Base-by-base conservation (phyloP, 2,797 vertebrate species). In the Semaprochilodus insignis region DNA sequence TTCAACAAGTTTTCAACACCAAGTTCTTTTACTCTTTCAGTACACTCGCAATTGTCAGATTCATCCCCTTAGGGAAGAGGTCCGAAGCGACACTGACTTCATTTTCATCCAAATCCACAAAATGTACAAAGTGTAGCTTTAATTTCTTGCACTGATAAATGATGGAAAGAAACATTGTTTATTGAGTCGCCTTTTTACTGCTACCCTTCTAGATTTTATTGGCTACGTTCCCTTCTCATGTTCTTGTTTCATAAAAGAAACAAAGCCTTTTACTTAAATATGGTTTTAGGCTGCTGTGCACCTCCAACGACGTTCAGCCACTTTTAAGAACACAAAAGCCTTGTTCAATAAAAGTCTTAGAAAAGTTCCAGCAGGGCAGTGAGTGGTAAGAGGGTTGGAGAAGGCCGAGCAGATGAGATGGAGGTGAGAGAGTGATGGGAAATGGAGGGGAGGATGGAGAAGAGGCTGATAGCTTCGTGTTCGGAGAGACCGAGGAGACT, bases 391-490 rank as follows among this genome's bases (percentile, higher is more conserved):
- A 55, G 40, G 55, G 55, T 10, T 57, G 17, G 25, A 75, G 13
- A 60, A 62, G n/a, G 51, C 16, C 52, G 25, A 34, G 52, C 27
- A 70, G 77, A 80, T 62, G 65, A 83, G 76, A 70, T 40, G 31
- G 16, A 66, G 19, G 16, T 34, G 27, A 74, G 16, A 80, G 74
- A 75, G 79, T 15, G 31, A 78, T 78, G 67, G 55, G 81, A 85
- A 85, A 85, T 80, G 57, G 77, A 74, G 31, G 51, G 52, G 76
- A 57, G 70, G 67, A 21, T 36, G 60, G 82, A 74, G 44, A 87
- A 87, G 80, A 93, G 87, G 85, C 86, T 83, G 77, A 95, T 94
- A 83, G 87, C 89, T 92, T 91, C 91, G 88, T 88, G 91, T 88
- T 88, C 90, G 84, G 83, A 75, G 90, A 89, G 89, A 92, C 89